Conservation (phyloP, 2,888 invertebrate genomes). For the Drosophila greeni region DNA sequence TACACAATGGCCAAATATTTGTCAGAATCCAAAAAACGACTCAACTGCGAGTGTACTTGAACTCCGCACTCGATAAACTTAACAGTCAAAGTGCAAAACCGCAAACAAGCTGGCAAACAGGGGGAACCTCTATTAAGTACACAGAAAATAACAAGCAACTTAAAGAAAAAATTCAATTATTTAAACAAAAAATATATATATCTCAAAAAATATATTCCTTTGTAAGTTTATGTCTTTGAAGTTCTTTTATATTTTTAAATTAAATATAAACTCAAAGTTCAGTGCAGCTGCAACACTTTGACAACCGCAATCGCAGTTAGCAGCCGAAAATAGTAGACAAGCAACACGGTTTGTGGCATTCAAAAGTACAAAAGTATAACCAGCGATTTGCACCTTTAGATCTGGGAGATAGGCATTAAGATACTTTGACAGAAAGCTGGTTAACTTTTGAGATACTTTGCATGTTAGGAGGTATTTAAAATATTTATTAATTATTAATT, state of each 20-base stretch:
- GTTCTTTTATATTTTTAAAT: not conserved
- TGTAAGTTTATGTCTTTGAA: fast-evolving
- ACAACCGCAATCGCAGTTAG: slow-evolving; percentile 21
- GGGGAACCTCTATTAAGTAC: slow-evolving; percentile 6
- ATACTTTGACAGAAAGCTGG: slow-evolving; percentile 37
- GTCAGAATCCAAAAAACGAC: slow-evolving; percentile 15
- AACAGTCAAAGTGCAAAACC: slow-evolving; percentile 36
- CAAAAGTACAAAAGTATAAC: slow-evolving; percentile 50
- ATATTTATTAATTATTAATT: too few species aligned
- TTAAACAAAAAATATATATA: too few species aligned
- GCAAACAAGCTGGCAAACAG: slow-evolving; percentile 12
- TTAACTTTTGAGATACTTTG: slow-evolving; percentile 4
- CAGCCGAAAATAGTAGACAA: slow-evolving; percentile 30
- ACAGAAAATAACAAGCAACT: not conserved
- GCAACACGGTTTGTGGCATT: slow-evolving; percentile 62
- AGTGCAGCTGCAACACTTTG: slow-evolving; percentile 3
- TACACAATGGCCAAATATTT: slow-evolving; percentile 34
- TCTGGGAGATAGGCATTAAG: slow-evolving; percentile 27
- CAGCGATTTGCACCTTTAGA: slow-evolving; percentile 27
- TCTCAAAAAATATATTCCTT: not conserved
- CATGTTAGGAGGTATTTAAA: too few species aligned
- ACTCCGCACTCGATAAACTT: slow-evolving; percentile 33
- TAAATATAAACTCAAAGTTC: not conserved
- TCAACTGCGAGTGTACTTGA: slow-evolving; percentile 35
- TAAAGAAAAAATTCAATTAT: fast-evolving